Conservation (phyloP, 2,113 vertebrate species). For the Pardalotus punctatus region DNA sequence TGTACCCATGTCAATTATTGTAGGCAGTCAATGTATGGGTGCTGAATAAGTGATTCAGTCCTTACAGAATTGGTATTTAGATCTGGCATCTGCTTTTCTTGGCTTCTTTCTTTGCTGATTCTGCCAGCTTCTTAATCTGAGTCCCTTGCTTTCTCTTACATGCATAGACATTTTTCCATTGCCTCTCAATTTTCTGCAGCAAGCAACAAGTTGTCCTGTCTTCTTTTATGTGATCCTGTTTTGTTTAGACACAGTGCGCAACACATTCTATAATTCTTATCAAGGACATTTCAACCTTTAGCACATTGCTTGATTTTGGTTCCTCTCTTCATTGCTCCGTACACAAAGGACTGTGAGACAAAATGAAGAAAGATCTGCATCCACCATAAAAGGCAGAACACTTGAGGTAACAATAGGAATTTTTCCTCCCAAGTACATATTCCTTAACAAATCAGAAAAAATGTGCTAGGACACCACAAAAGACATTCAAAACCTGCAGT, state of each 20-base stretch:
- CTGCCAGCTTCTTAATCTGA: conserved; percentile 22
- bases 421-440: not conserved
- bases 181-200: not conserved
- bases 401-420: not conserved
- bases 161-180: not conserved
- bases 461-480: not conserved
- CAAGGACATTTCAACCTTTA: not conserved
- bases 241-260: not conserved
- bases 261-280: not conserved
- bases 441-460: not conserved
- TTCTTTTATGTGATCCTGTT: not conserved
- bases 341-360: not conserved
- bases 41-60: conserved; percentile 41
- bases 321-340: not conserved
- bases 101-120: conserved; percentile 20
- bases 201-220: not conserved
- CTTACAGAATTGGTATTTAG: conserved; percentile 23
- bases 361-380: not conserved
- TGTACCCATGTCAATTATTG: conserved; percentile 23
- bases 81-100: conserved; percentile 49
- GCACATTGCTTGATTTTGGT: not conserved
- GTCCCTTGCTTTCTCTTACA: not conserved
- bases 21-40: conserved; percentile 22
- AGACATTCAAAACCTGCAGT: not conserved
- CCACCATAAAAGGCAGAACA: not conserved